These are phyloP conservation scores for Trichechus manatus DNA, from an alignment of 2,113 vertebrate species.

Conservation along the genomic window DNA sequence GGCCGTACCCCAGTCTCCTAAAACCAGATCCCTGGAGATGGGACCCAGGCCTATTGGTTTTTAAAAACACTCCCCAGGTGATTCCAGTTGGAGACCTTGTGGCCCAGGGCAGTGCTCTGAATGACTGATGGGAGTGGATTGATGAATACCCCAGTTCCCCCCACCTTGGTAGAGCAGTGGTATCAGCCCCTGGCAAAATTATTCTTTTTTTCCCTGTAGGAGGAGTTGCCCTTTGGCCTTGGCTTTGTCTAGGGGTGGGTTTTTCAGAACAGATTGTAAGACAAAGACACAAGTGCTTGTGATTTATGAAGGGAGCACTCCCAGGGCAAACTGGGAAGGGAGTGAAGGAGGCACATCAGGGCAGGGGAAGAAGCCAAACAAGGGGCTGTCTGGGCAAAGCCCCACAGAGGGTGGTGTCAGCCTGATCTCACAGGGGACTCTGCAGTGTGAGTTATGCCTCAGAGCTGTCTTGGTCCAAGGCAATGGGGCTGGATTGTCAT, in stretches of 20 bases:
- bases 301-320: constrained; percentile 51
- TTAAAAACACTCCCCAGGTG: neutral
- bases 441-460: neutral
- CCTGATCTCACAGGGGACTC: too few species aligned
- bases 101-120: neutral
- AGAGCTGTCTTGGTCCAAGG: neutral
- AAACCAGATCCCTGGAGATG: neutral
- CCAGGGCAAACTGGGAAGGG: neutral
- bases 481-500: neutral
- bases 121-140: neutral
- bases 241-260: neutral
- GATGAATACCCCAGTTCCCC: neutral
- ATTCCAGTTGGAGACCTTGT: neutral
- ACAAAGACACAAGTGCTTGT: neutral
- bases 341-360: neutral
- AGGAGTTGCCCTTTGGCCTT: neutral
- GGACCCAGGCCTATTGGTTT: neutral
- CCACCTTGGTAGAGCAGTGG: neutral
- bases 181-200: neutral
- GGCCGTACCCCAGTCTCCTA: neutral
- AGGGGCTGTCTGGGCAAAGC: neutral
- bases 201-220: neutral
- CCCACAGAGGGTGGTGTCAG: neutral
- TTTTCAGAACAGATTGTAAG: constrained; percentile 15
- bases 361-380: neutral